Evolutionary conservation across 1,140 invertebrate genomes (phyloP).

Genomic region (Belonocnema kinseyi): DNA sequence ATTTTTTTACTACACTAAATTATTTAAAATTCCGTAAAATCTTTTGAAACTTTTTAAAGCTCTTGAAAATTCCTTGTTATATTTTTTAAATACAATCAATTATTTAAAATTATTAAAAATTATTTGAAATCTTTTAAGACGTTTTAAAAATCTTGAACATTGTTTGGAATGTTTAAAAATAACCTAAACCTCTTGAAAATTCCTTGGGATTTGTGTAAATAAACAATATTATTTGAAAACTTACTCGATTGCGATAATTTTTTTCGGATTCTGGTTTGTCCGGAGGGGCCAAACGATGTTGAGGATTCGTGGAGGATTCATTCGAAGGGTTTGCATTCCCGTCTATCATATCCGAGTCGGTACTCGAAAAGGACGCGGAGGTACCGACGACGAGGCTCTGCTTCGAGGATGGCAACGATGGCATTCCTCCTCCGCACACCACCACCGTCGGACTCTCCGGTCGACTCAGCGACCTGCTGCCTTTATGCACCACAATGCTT

Average conservation of each 20-base stretch:
- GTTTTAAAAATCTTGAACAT: too few species aligned
- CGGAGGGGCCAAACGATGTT: conserved; percentile 55
- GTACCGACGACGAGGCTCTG: conserved; percentile 65
- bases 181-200: too few species aligned
- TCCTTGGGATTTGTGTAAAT: too few species aligned
- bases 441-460: conserved; percentile 68
- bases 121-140: too few species aligned
- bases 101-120: too few species aligned
- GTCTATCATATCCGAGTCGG: conserved; percentile 71
- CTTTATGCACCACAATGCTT: conserved; percentile 73
- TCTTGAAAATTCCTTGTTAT: too few species aligned
- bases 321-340: conserved; percentile 61
- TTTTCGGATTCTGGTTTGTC: conserved; percentile 68
- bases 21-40: too few species aligned
- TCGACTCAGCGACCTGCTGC: conserved; percentile 66
- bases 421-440: conserved; percentile 70
- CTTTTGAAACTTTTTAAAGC: too few species aligned
- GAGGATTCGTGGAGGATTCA: conserved; percentile 42
- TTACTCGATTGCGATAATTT: conserved; percentile 71
- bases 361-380: conserved; percentile 57
- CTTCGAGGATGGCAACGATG: conserved; percentile 69
- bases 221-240: conserved; percentile 29
- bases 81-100: too few species aligned
- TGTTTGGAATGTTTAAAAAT: too few species aligned
- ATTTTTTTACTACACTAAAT: too few species aligned